phyloP scores from a whole-genome alignment of 2,113 vertebrate species.

The Takifugu flavidus region DNA sequence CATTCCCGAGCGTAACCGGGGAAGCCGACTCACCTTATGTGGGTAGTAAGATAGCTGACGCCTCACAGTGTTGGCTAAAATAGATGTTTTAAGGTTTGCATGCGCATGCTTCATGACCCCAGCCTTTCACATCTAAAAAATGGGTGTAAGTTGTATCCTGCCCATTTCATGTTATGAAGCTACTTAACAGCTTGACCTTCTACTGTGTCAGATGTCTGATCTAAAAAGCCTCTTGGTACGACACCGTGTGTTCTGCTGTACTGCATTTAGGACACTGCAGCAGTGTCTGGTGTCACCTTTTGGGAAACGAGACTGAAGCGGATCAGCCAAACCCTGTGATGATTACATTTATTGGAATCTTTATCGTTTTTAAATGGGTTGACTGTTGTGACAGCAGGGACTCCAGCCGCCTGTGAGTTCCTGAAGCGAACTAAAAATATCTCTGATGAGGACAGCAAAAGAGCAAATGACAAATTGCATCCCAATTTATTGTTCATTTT shows the following conservation, averaged over 20 bases:
- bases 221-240: slow-evolving; percentile 36
- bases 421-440: no score
- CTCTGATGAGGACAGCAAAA: no score
- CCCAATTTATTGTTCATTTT: no score
- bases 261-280: slow-evolving; percentile 26
- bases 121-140: slow-evolving; percentile 11
- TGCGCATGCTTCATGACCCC: slow-evolving; percentile 38
- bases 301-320: background rate
- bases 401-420: no score
- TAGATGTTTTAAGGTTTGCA: slow-evolving; percentile 33
- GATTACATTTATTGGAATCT: no score
- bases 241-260: slow-evolving; percentile 22
- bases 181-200: slow-evolving; percentile 49
- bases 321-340: no score
- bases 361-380: no score
- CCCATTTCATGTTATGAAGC: slow-evolving; percentile 39
- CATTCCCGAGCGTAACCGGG: slow-evolving; percentile 6
- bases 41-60: slow-evolving; percentile 27
- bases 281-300: no score
- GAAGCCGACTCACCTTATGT: slow-evolving; percentile 6
- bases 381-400: no score
- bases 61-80: slow-evolving; percentile 25
- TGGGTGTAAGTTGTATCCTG: slow-evolving; percentile 26
- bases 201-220: slow-evolving; percentile 53
- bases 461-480: no score